Percentiles rank a stretch among this genome's conserved stretches.
phyloP scores from a whole-genome alignment of 2,113 vertebrate genomes.

The Campylomormyrus tamandua region DNA sequence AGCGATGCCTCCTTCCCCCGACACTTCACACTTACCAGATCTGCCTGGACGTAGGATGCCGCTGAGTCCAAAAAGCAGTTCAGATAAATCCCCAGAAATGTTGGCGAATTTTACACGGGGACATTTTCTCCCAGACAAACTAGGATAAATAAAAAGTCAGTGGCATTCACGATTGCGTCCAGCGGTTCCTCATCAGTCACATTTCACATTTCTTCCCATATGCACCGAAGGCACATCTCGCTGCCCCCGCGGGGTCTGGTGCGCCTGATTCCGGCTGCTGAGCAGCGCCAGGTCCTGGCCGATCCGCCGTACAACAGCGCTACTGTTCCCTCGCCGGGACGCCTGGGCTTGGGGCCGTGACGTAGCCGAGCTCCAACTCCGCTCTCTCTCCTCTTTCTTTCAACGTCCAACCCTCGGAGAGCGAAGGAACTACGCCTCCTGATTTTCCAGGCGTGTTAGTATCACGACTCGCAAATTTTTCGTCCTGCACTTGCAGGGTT shows the following conservation, averaged over 20 bases:
- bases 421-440: background rate
- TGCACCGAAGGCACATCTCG: constrained; percentile 26
- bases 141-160: background rate
- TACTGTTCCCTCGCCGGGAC: constrained; percentile 31
- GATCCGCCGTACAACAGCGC: constrained; percentile 29
- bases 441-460: background rate
- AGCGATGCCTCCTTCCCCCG: background rate
- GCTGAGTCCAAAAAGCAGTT: constrained; percentile 39
- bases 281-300: constrained; percentile 31
- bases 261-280: constrained; percentile 22
- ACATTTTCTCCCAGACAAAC: constrained; percentile 33
- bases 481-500: background rate
- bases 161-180: constrained; percentile 27
- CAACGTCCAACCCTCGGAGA: background rate
- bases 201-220: constrained; percentile 17
- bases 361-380: constrained; percentile 28
- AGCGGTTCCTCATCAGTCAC: constrained; percentile 29
- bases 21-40: constrained; percentile 44
- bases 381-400: background rate
- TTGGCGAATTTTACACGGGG: constrained; percentile 21
- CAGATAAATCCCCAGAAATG: constrained; percentile 37
- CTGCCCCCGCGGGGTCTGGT: constrained; percentile 24
- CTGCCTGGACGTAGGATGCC: constrained; percentile 35
- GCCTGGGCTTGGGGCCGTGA: constrained; percentile 39
- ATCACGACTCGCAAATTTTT: background rate